Evolutionary conservation across 2,888 invertebrate genomes (phyloP), one percentile per base, ranked within the genome.

Genomic region (Drosophila flavopinicola): DNA sequence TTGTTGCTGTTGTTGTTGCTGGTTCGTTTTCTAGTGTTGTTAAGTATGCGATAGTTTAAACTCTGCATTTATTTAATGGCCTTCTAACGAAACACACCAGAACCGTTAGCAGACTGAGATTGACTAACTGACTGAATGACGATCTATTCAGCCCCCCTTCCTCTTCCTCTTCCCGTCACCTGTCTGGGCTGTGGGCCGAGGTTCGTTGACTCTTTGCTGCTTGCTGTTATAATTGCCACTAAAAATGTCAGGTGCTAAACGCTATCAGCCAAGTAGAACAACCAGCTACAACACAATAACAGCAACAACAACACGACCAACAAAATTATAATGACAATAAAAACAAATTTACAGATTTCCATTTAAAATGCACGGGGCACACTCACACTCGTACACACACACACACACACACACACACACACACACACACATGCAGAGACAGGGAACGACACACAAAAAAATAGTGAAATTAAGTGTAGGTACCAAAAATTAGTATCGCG

Each of bases 211-310:
- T 76, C 71, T 65, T 53, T 33, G 68, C 68, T 32, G 49, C 48
- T 73, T 49, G 72, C 73, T 75, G 66, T 75, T 78, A 84, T 82
- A 82, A 82, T 85, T 85, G 85, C 83, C 77, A 85, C 77, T 83
- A 82, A 77, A 78, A 85, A 85, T 86, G 86, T 86, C 86, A 87
- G 86, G 87, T 86, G 86, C 86, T 86, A 86, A 86, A 86, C 86
- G 87, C 84, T 87, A 87, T 78, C 86, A 87, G 84, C 84, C 84
- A 84, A 84, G 70, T 80, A 80, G 80, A 80, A 84, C 87, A 87
- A 78, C 70, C 74, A 44, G 60, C 60, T 74, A 65, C 56, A 48
- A 15, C 38, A 59, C 35, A 59, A 51, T 33, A 64, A 33, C 51
- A 67, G 37, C 44, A 71, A 9, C 29, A 32, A 44, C 58, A 78